These are phyloP conservation scores for Sula dactylatra DNA, from an alignment of 2,113 vertebrate genomes.

Conservation along the genomic window DNA sequence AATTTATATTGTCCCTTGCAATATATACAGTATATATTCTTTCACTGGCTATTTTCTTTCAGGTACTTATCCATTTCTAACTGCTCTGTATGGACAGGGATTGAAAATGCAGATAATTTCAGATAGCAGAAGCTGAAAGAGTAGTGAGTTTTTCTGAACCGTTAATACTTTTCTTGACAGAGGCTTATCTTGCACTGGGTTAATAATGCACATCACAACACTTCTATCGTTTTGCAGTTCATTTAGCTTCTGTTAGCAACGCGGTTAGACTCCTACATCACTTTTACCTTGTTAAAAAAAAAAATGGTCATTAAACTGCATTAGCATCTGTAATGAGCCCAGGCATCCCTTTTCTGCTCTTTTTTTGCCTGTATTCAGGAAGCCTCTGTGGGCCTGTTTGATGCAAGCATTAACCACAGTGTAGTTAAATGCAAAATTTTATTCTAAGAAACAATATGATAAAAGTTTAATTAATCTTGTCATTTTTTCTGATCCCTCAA, in stretches of 20 bases:
- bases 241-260: neutral
- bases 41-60: neutral
- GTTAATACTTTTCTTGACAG: neutral
- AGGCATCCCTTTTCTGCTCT: neutral
- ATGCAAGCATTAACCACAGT: neutral
- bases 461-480: neutral
- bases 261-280: neutral
- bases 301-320: neutral
- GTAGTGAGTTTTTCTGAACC: neutral
- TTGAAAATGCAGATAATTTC: neutral
- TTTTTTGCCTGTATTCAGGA: neutral
- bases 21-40: neutral
- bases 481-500: neutral
- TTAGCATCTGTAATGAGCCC: neutral
- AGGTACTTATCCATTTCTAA: neutral
- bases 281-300: slow-evolving; percentile 1
- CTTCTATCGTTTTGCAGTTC: neutral
- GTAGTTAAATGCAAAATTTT: neutral
- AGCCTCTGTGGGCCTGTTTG: neutral
- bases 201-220: neutral
- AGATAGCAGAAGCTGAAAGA: neutral
- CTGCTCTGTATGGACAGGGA: neutral
- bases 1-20: neutral
- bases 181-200: neutral
- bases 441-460: neutral